phyloP scores from a whole-genome alignment of 2,888 invertebrate species.

The Bruchidius siliquastri region DNA sequence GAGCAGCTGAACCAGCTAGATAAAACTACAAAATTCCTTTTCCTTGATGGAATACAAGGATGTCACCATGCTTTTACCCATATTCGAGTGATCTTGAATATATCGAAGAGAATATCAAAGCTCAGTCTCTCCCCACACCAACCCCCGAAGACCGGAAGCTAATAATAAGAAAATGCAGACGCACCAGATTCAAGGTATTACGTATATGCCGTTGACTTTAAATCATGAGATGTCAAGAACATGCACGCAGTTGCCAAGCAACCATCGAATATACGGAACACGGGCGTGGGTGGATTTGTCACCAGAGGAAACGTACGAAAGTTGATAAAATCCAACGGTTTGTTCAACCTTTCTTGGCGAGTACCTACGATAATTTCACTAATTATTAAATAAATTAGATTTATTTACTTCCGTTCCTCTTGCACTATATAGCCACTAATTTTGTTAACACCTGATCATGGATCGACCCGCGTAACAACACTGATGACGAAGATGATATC shows the following conservation, averaged over 20 bases:
- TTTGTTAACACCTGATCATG: too few relatives aligned
- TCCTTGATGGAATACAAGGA: neutral
- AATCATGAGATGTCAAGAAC: slow-evolving; percentile 12
- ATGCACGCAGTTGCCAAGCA: slow-evolving; percentile 9
- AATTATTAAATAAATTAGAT: too few relatives aligned
- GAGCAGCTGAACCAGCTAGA: too few relatives aligned
- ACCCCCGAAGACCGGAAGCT: neutral
- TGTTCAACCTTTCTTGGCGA: too few relatives aligned
- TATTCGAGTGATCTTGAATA: neutral
- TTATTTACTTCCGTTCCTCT: too few relatives aligned
- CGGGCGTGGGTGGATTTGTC: neutral
- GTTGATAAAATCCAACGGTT: too few relatives aligned
- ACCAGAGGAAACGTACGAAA: neutral
- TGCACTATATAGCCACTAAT: too few relatives aligned
- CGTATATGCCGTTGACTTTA: slow-evolving; percentile 7
- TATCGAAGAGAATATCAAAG: neutral
- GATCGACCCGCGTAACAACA: too few relatives aligned
- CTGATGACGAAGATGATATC: too few relatives aligned
- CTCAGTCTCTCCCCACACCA: neutral
- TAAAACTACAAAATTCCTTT: neutral
- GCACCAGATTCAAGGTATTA: slow-evolving; percentile 2
- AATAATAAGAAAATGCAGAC: slow-evolving; percentile 7
- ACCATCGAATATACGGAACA: neutral
- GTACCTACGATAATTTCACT: too few relatives aligned
- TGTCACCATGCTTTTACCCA: neutral